Percentiles rank a stretch among this genome's conserved stretches.
Evolutionary conservation across 2,113 vertebrate species (phyloP).

Genomic region (Sclerurus mexicanus): DNA sequence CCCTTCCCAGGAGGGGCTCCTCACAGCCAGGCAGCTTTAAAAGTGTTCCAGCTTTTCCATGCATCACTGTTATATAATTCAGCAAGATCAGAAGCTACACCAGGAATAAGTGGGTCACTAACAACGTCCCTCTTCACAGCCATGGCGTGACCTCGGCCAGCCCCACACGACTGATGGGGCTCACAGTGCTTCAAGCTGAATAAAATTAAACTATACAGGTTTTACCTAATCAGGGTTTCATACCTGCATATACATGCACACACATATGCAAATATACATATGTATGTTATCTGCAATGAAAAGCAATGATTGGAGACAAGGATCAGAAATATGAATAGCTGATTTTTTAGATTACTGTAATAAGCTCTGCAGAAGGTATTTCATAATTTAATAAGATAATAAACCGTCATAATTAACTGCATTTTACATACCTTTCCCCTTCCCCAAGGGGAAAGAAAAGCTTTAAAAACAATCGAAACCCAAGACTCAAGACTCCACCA

Average conservation of each 20-base stretch:
- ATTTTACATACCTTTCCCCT: neutral
- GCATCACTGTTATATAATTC: neutral
- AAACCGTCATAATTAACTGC: neutral
- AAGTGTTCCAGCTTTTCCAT: neutral
- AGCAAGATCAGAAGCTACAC: neutral
- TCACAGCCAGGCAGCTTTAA: neutral
- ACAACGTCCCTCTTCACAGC: neutral
- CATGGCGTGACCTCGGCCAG: neutral
- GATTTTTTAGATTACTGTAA: constrained; percentile 20
- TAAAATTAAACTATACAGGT: neutral
- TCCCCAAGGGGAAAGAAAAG: neutral
- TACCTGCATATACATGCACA: neutral
- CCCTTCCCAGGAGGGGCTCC: neutral
- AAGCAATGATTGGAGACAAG: neutral
- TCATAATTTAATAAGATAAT: constrained; percentile 17
- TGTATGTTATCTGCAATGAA: neutral
- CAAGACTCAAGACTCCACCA: neutral
- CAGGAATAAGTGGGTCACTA: neutral
- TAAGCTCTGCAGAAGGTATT: neutral
- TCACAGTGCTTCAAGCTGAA: neutral
- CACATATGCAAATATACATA: neutral
- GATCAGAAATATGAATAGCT: neutral
- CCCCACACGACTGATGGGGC: neutral
- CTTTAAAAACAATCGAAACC: neutral
- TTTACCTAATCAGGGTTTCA: neutral